A percentile compares a stretch with the other conserved stretches of the same genome.
phyloP scores from a whole-genome alignment of 2,888 invertebrate genomes.

The Allophyes oxyacanthae region DNA sequence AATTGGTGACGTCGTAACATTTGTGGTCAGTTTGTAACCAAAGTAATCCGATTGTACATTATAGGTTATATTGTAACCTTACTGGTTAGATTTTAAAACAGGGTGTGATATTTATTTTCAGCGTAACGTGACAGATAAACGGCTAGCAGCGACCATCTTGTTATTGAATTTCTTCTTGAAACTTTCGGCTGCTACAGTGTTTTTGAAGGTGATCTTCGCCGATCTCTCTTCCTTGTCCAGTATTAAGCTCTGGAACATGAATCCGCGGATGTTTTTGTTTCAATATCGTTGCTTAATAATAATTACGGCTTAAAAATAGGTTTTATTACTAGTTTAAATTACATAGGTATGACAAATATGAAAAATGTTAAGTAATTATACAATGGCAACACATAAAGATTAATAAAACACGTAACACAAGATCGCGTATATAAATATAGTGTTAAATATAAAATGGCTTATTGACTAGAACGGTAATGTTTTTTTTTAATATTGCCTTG shows the following conservation, averaged over 20 bases:
- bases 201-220: slow-evolving; percentile 82
- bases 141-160: slow-evolving; percentile 86
- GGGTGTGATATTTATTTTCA: slow-evolving; percentile 25
- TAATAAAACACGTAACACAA: too few relatives aligned
- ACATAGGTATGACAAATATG: slow-evolving; percentile 47
- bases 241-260: slow-evolving; percentile 82
- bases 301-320: slow-evolving; percentile 4
- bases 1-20: background rate
- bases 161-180: slow-evolving; percentile 85
- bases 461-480: slow-evolving; percentile 6
- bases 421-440: background rate
- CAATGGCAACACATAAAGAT: slow-evolving; percentile 24
- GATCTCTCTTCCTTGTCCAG: slow-evolving; percentile 82
- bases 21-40: slow-evolving; percentile 1
- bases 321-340: slow-evolving; percentile 15
- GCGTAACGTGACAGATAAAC: slow-evolving; percentile 74
- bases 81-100: background rate
- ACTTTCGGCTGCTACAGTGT: slow-evolving; percentile 73
- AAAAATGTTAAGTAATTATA: slow-evolving; percentile 64
- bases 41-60: too few relatives aligned
- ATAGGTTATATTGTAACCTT: background rate
- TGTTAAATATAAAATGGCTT: slow-evolving; percentile 8
- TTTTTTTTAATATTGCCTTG: too few relatives aligned
- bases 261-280: slow-evolving; percentile 57
- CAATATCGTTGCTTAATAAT: slow-evolving; percentile 19